Conservation (phyloP, 2,797 vertebrate genomes). For the Alosa sapidissima region DNA sequence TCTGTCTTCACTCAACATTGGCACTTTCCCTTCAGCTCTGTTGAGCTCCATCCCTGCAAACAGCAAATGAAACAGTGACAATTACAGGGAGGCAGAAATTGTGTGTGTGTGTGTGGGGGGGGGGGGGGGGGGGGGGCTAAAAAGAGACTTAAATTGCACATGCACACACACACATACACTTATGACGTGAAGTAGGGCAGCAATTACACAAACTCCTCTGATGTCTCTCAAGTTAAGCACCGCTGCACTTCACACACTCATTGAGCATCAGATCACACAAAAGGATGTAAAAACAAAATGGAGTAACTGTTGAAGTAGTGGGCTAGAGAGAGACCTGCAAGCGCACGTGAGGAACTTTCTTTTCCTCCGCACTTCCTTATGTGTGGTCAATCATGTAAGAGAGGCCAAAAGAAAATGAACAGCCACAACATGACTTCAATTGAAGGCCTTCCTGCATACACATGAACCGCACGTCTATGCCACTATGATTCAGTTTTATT, state of each 20-base stretch:
- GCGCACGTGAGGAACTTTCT: neutral
- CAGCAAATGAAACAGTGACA: neutral
- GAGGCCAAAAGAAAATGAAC: neutral
- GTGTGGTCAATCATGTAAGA: neutral
- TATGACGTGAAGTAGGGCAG: neutral
- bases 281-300: neutral
- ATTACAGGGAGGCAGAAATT: neutral
- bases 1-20: neutral
- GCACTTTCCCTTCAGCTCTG: neutral
- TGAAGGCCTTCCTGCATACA: neutral
- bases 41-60: neutral
- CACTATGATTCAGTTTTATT: neutral
- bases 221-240: no score
- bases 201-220: no score
- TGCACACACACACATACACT: neutral
- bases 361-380: neutral
- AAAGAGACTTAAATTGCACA: neutral
- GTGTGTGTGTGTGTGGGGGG: neutral
- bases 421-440: neutral
- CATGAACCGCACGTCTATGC: neutral
- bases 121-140: no score
- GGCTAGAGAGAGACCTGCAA: neutral
- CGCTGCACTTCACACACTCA: neutral
- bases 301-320: neutral
- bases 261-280: neutral